These are phyloP conservation scores for Nasonia giraulti DNA, from an alignment of 1,140 invertebrate genomes.

Conservation along the genomic window DNA sequence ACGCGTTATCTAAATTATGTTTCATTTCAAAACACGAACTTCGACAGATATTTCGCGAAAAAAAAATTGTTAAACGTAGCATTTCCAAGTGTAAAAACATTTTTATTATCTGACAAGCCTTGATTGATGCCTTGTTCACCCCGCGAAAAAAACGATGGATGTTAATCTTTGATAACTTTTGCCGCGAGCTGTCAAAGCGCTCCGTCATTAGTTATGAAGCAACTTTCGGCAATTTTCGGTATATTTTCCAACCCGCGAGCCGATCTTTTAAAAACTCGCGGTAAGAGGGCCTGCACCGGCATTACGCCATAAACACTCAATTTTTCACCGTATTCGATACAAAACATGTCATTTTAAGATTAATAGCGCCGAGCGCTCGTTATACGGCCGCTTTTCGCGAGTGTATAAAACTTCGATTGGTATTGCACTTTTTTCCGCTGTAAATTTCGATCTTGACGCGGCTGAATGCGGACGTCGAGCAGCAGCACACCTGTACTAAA, in stretches of 20 bases:
- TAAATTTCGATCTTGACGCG: not conserved
- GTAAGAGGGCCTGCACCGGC: too few species aligned
- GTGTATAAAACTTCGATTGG: not conserved
- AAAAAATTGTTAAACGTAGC: too few species aligned
- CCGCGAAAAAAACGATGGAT: not conserved
- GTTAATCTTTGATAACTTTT: not conserved
- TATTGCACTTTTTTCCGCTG: not conserved
- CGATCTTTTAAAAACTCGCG: too few species aligned
- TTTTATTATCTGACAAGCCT: too few species aligned
- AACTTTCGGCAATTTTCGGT: not conserved
- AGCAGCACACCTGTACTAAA: not conserved
- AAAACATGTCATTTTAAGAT: conserved; percentile 4
- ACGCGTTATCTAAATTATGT: too few species aligned
- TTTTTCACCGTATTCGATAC: not conserved
- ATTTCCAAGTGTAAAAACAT: too few species aligned
- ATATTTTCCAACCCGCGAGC: too few species aligned
- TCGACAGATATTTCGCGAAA: too few species aligned
- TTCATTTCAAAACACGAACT: too few species aligned
- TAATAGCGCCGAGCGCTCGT: not conserved
- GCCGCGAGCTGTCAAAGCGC: too few species aligned
- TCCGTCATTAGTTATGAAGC: not conserved
- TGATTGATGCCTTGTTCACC: too few species aligned
- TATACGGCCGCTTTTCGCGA: not conserved
- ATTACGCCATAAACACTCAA: not conserved
- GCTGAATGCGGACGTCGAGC: not conserved